Evolutionary conservation across 2,113 vertebrate genomes (phyloP), one percentile per base, ranked within the genome.

Genomic region (Psettodes erumei): DNA sequence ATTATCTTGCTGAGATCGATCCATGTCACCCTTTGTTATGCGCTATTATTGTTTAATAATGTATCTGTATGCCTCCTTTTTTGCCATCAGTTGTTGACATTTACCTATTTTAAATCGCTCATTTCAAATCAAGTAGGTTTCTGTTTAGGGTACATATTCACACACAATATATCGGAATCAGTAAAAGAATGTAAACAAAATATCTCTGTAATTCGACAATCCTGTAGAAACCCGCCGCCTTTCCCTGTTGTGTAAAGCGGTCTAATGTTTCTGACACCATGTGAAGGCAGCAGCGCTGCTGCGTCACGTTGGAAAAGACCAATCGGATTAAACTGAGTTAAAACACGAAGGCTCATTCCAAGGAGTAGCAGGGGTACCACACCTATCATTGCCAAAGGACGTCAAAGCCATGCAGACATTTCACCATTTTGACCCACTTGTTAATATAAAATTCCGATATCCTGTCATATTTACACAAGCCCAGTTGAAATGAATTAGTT

Each of bases 311-410:
- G 55, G 65, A 61, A 83, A 35, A 81, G 83, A 92, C 94, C 94
- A 94, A 94, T 94, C 67, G 89, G 90, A 93, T 93, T 93, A 91
- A 93, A 92, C 27, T 51, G 59, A 87, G 87, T 79, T 76, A 69
- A 80, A 89, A 85, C 74, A 83, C 3, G 63, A 68, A 28, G 81
- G 55, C 50, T 43, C 51, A 67, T 53, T 74, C 51, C 32, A 69
- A 67, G 2, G 8, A 51, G 35, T 7, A 5, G 21, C 5, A 54
- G 76, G 73, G 66, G 61, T 1, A 8, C 18, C 9, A 11, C 1
- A 2, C 3, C 0, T 18, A 32, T 3, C 0, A 3, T 28, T 16
- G 6, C 19, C 0, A 43, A 37, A 61, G 0, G 21, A 8, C 38
- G 28, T 5, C 3, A 4, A 0, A 21, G 4, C 21, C 0, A 37